Percentiles rank a stretch among this genome's conserved stretches.
These are phyloP conservation scores for Acheta domesticus DNA, from an alignment of 2,888 invertebrate genomes.

Conservation along the genomic window DNA sequence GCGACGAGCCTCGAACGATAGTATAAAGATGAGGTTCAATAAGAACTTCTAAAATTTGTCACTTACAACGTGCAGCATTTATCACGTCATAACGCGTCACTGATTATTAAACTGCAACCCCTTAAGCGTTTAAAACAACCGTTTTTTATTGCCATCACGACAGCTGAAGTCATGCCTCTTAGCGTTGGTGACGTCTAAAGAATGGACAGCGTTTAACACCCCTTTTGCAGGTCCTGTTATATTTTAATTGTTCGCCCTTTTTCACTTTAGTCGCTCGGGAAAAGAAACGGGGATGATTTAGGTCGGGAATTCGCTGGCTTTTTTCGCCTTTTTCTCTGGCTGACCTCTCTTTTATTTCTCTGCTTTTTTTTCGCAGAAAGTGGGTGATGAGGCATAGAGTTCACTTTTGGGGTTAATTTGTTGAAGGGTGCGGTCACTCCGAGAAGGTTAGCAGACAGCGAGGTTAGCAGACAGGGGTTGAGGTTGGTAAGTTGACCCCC, in stretches of 20 bases:
- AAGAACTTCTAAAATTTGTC: too few species aligned
- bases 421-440: slow-evolving; percentile 26
- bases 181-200: background rate
- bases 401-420: slow-evolving; percentile 31
- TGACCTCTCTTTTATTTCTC: slow-evolving; percentile 22
- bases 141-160: background rate
- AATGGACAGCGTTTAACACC: background rate
- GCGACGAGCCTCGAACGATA: too few species aligned
- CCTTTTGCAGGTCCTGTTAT: background rate
- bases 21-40: too few species aligned
- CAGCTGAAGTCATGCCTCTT: background rate
- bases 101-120: too few species aligned
- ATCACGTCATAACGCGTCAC: too few species aligned
- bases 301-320: background rate
- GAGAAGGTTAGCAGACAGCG: slow-evolving; percentile 25
- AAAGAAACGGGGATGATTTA: background rate
- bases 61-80: too few species aligned
- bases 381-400: slow-evolving; percentile 30
- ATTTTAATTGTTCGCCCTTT: background rate
- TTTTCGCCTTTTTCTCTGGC: background rate
- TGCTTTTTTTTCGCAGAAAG: slow-evolving; percentile 21
- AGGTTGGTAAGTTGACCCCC: slow-evolving; percentile 25
- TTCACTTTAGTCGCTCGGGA: background rate
- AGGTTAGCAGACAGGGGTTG: slow-evolving; percentile 18
- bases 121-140: background rate